These are phyloP conservation scores for Labeo calbasu DNA, from an alignment of 2,797 vertebrate species.

Conservation along the genomic window DNA sequence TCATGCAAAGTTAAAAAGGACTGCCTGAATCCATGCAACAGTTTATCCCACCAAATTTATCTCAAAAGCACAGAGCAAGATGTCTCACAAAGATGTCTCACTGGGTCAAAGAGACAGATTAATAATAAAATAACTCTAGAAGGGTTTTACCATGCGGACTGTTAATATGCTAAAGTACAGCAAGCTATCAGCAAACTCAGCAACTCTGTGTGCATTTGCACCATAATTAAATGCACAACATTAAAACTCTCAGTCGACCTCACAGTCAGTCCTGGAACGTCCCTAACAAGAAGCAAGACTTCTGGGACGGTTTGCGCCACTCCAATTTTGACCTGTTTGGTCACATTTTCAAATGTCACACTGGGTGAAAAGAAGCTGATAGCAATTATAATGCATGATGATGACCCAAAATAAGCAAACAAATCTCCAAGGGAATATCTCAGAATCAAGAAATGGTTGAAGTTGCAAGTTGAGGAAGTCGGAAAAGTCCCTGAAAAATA, in stretches of 20 bases:
- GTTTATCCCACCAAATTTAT: not conserved
- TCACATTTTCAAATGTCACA: not conserved
- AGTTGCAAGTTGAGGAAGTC: not conserved
- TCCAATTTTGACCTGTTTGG: not conserved
- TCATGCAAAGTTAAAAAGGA: not conserved
- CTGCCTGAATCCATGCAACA: too few species aligned
- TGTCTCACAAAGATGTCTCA: not conserved
- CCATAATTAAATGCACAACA: conserved; percentile 18
- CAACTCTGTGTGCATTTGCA: not conserved
- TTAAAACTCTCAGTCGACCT: conserved; percentile 9
- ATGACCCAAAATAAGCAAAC: not conserved
- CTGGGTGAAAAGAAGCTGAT: not conserved
- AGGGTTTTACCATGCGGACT: not conserved
- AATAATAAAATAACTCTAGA: not conserved
- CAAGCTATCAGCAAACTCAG: not conserved
- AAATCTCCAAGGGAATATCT: not conserved
- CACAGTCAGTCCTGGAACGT: not conserved
- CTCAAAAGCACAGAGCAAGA: not conserved
- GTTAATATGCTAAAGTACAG: not conserved
- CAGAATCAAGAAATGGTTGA: too few species aligned
- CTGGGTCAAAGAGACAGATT: not conserved
- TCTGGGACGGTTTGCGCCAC: not conserved
- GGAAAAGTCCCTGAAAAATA: conserved; percentile 21
- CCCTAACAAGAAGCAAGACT: not conserved
- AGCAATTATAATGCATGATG: not conserved